A percentile compares a stretch with the other conserved stretches of the same genome.
phyloP scores from a whole-genome alignment of 2,113 vertebrate species.

The Sitta europaea region DNA sequence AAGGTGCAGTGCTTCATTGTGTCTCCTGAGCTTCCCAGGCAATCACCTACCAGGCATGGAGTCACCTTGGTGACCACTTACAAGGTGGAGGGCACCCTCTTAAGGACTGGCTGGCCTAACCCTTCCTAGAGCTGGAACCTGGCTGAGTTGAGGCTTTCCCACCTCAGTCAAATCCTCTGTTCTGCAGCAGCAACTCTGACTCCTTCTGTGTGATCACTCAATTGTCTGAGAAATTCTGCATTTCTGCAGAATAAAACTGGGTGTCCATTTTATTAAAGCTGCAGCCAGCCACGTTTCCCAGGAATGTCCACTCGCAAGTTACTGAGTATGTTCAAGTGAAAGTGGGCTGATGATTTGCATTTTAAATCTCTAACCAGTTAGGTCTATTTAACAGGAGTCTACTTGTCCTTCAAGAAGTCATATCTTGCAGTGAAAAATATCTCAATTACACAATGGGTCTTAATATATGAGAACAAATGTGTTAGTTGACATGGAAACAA shows the following conservation, averaged over 20 bases:
- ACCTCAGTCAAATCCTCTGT: neutral
- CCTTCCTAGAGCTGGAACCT: neutral
- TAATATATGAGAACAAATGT: neutral
- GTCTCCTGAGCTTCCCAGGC: neutral
- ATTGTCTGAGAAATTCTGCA: neutral
- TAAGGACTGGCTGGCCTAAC: neutral
- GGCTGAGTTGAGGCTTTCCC: neutral
- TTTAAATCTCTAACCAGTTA: neutral
- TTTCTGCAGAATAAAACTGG: neutral
- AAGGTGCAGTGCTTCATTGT: neutral
- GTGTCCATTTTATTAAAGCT: neutral
- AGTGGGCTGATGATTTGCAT: neutral
- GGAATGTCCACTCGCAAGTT: neutral
- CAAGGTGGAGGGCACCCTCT: neutral
- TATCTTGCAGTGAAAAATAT: neutral
- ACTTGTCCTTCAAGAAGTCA: conserved; percentile 7
- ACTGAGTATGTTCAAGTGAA: neutral
- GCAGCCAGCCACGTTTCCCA: neutral
- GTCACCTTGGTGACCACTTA: neutral
- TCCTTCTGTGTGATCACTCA: neutral
- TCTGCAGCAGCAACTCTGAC: neutral
- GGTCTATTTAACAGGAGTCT: neutral
- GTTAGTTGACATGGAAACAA: conserved; percentile 30
- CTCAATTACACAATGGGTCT: neutral
- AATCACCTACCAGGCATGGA: neutral